phyloP scores from a whole-genome alignment of 37 sponge, comb jelly and placozoan species.

The Ianthella basta region DNA sequence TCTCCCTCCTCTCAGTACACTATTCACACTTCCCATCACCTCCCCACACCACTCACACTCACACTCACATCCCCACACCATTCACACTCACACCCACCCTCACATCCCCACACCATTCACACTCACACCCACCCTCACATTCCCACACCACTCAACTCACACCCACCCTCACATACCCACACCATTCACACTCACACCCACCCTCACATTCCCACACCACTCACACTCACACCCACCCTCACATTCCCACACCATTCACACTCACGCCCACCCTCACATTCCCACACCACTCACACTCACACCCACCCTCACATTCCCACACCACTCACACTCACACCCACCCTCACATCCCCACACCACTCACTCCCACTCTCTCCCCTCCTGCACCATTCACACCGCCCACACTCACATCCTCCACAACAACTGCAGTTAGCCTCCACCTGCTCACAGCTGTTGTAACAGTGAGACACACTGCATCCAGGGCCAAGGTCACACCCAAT shows the following conservation, averaged over 20 bases:
- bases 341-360: no score
- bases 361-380: no score
- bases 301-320: not conserved
- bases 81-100: no score
- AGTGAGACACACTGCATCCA: slow-evolving; percentile 7
- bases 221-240: not conserved
- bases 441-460: not conserved
- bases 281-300: not conserved
- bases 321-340: not conserved
- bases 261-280: not conserved
- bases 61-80: no score
- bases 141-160: no score
- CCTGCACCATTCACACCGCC: no score
- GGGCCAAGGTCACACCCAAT: not conserved
- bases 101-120: no score
- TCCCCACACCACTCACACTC: no score
- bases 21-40: no score
- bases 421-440: not conserved
- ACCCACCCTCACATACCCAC: no score
- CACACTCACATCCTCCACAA: not conserved
- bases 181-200: not conserved
- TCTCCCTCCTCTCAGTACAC: not conserved
- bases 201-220: not conserved
- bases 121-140: no score
- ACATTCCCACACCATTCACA: not conserved